Evolutionary conservation across 2,888 invertebrate genomes (phyloP).

Genomic region (Heliothis peltigera): DNA sequence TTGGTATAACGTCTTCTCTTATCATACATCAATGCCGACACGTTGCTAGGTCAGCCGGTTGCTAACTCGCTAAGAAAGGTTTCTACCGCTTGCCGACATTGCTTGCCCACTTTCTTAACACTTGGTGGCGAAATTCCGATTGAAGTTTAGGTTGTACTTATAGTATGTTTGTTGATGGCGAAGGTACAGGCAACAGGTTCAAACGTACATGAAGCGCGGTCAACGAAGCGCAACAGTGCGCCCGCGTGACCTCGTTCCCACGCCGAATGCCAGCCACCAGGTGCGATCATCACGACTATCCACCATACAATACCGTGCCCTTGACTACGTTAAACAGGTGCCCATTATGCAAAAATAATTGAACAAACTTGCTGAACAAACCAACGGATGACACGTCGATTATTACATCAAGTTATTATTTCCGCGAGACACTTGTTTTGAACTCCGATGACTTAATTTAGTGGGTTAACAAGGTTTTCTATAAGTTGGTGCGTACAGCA

Average conservation of each 20-base stretch:
- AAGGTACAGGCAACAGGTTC: conserved; percentile 53
- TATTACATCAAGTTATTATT: conserved; percentile 25
- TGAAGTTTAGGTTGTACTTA: conserved; percentile 12
- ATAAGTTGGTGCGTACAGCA: conserved; percentile 45
- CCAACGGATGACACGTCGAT: conserved; percentile 23
- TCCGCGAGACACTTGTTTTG: conserved; percentile 26
- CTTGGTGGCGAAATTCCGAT: conserved; percentile 42
- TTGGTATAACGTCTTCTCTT: conserved; percentile 39
- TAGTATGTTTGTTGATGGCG: conserved; percentile 47
- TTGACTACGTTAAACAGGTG: conserved; percentile 67
- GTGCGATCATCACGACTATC: conserved; percentile 72
- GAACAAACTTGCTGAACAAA: conserved; percentile 24
- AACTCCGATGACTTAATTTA: conserved; percentile 45
- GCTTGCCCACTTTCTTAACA: conserved; percentile 59
- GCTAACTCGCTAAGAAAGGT: conserved; percentile 54
- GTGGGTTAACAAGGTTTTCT: conserved; percentile 49
- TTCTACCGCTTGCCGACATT: conserved; percentile 37
- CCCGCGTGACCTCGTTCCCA: conserved; percentile 88
- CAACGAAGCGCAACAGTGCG: conserved; percentile 83
- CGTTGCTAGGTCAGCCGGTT: conserved; percentile 59
- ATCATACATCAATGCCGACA: conserved; percentile 45
- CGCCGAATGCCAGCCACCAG: conserved; percentile 71
- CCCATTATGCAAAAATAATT: conserved; percentile 52
- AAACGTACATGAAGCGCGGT: conserved; percentile 67
- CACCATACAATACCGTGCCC: conserved; percentile 71